Percentiles rank a stretch among this genome's conserved stretches.
Conservation (phyloP, 2,797 vertebrate genomes). For the Tachyglossus aculeatus region DNA sequence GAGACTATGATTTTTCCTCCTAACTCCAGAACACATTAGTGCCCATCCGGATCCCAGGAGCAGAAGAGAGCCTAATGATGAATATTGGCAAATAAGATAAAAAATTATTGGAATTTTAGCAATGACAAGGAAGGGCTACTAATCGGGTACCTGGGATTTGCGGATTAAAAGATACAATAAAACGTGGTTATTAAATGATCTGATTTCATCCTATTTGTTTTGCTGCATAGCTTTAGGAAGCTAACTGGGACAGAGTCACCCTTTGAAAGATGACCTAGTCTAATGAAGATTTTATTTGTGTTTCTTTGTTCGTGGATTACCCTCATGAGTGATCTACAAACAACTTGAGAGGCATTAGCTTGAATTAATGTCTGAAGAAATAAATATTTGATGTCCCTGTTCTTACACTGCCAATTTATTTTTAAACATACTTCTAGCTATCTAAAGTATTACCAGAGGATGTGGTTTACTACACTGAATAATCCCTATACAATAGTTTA, state of each 20-base stretch:
- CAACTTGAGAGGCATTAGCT: neutral
- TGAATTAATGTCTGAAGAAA: neutral
- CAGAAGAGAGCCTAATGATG: no score
- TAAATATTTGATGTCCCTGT: neutral
- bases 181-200: neutral
- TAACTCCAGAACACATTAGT: no score
- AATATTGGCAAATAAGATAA: neutral
- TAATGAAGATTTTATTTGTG: no score
- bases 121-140: neutral
- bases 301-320: fast-evolving
- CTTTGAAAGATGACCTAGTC: neutral
- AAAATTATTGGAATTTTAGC: neutral
- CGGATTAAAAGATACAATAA: neutral
- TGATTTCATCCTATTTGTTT: neutral
- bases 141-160: neutral
- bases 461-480: constrained; percentile 9
- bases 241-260: neutral
- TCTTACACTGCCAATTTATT: neutral
- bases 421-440: neutral
- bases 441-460: constrained; percentile 10
- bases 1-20: no score
- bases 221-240: neutral
- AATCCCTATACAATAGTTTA: neutral
- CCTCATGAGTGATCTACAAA: neutral
- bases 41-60: no score